These are phyloP conservation scores for Volucella inflata DNA, from an alignment of 2,888 invertebrate species.

Conservation along the genomic window DNA sequence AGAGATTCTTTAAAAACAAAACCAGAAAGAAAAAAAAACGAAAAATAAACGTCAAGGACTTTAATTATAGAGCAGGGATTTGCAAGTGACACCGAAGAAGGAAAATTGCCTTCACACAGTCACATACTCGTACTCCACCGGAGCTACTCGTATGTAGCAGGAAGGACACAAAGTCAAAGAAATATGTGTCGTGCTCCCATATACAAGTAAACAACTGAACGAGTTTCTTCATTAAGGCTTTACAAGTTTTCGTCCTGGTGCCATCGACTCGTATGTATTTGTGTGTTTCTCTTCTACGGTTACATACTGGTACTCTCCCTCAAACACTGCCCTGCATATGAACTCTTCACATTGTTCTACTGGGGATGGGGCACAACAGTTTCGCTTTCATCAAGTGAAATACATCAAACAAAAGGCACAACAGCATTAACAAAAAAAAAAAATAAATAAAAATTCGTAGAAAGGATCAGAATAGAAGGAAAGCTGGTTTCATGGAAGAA, in stretches of 20 bases:
- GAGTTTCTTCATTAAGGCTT: slow-evolving; percentile 67
- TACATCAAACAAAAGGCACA: slow-evolving; percentile 52
- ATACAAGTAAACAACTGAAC: slow-evolving; percentile 60
- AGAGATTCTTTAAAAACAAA: slow-evolving; percentile 31
- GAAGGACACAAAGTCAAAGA: slow-evolving; percentile 63
- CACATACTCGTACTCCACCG: slow-evolving; percentile 9
- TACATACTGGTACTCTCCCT: no score
- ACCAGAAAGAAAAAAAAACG: slow-evolving; percentile 7
- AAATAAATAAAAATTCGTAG: slow-evolving; percentile 6
- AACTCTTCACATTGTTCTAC: slow-evolving; percentile 46
- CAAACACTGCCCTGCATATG: slow-evolving; percentile 9
- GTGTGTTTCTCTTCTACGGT: no score
- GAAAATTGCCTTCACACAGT: slow-evolving; percentile 35
- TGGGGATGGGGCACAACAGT: slow-evolving; percentile 52
- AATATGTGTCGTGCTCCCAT: slow-evolving; percentile 58
- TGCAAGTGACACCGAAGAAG: slow-evolving; percentile 59
- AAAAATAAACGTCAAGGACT: slow-evolving; percentile 17
- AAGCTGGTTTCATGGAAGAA: slow-evolving; percentile 41
- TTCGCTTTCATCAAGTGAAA: slow-evolving; percentile 67
- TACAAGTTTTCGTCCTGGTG: slow-evolving; percentile 57
- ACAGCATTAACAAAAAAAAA: slow-evolving; percentile 37
- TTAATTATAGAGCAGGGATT: slow-evolving; percentile 68
- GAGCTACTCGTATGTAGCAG: slow-evolving; percentile 10
- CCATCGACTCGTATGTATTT: no score
- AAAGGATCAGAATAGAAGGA: slow-evolving; percentile 3